phyloP scores from a whole-genome alignment of 2,888 invertebrate genomes.

The Opisthograptis luteolata region DNA sequence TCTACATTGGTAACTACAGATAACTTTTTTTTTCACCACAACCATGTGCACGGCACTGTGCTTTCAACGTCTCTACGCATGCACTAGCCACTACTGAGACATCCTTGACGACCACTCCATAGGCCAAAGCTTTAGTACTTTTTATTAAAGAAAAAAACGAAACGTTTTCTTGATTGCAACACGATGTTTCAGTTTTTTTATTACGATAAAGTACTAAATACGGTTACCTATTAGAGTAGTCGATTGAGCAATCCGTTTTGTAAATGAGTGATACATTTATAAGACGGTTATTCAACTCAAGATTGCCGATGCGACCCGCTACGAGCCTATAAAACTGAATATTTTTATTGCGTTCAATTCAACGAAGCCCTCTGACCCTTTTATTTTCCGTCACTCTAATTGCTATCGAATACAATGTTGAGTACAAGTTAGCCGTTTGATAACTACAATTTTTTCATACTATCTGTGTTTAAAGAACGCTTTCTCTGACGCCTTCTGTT shows the following conservation, averaged over 20 bases:
- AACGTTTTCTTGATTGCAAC: background rate
- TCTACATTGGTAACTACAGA: slow-evolving; percentile 56
- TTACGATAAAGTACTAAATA: slow-evolving; percentile 5
- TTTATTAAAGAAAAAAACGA: background rate
- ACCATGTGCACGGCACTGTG: slow-evolving; percentile 80
- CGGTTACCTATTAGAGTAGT: background rate
- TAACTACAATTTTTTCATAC: background rate
- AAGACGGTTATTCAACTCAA: background rate
- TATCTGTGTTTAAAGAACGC: too few species aligned
- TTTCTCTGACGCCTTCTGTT: too few species aligned
- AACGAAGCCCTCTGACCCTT: background rate
- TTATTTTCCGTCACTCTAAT: slow-evolving; percentile 3
- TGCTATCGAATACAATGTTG: slow-evolving; percentile 8
- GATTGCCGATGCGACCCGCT: slow-evolving; percentile 22
- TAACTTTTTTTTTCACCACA: slow-evolving; percentile 73
- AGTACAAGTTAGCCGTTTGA: slow-evolving; percentile 23
- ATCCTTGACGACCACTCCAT: slow-evolving; percentile 30
- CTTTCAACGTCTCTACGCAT: slow-evolving; percentile 69
- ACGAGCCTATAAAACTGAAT: slow-evolving; percentile 14
- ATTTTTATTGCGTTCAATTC: slow-evolving; percentile 17
- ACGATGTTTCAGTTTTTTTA: background rate
- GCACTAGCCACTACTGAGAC: slow-evolving; percentile 76
- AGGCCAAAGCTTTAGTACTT: slow-evolving; percentile 18
- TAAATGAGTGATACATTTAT: background rate
- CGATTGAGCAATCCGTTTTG: background rate